phyloP scores from a whole-genome alignment of 2,113 vertebrate species.

The Trogon melanurus region DNA sequence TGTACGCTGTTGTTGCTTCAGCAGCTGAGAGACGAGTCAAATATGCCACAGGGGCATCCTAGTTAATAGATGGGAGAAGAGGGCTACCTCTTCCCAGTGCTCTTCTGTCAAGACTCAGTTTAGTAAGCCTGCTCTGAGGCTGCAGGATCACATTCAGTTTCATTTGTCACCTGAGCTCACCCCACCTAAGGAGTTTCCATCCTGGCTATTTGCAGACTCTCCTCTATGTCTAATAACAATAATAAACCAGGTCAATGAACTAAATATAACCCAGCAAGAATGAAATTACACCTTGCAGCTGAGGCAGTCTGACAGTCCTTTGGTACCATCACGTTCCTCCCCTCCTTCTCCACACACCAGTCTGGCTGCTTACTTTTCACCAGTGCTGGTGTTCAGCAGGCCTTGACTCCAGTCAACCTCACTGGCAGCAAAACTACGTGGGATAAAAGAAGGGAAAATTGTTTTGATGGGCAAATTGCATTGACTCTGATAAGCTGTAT shows the following conservation, averaged over 20 bases:
- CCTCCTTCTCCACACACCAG: not conserved
- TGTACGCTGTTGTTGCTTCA: not conserved
- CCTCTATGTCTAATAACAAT: not conserved
- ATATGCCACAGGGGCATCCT: not conserved
- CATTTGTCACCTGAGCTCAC: not conserved
- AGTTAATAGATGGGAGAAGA: not conserved
- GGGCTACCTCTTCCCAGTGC: not conserved
- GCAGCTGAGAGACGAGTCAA: not conserved
- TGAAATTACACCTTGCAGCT: not conserved
- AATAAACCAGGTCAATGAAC: not conserved
- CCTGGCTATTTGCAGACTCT: not conserved
- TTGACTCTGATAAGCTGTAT: not conserved
- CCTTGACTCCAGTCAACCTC: not conserved
- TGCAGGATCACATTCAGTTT: not conserved
- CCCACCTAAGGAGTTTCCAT: not conserved
- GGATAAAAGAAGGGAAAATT: not conserved
- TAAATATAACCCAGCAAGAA: not conserved
- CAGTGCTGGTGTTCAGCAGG: not conserved
- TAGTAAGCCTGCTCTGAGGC: not conserved
- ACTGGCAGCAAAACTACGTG: not conserved
- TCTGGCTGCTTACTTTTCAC: not conserved
- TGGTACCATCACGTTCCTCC: not conserved
- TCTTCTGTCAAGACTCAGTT: not conserved
- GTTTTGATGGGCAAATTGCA: not conserved
- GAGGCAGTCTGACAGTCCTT: not conserved